A percentile compares a stretch with the other conserved stretches of the same genome.
Conservation (phyloP, 2,888 invertebrate species). For the Caenorhabditis sp. region DNA sequence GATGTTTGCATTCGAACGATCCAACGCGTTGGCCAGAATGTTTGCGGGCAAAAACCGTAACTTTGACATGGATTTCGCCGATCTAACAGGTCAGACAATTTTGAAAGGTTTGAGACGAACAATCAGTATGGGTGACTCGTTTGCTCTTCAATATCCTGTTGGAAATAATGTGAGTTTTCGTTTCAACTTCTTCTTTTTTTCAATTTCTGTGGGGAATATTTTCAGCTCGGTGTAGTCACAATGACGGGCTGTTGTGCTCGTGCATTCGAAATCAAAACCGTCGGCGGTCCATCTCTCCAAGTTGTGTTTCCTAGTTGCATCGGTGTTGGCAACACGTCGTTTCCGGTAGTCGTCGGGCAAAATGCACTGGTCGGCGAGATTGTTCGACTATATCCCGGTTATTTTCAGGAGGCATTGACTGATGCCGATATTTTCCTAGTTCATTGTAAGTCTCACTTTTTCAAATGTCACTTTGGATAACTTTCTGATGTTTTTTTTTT, state of each 20-base stretch:
- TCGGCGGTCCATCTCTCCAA: constrained; percentile 15
- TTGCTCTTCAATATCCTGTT: not conserved
- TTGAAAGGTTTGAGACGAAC: not conserved
- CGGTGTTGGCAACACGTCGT: constrained; percentile 11
- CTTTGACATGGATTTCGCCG: not conserved
- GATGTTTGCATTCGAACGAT: constrained; percentile 12
- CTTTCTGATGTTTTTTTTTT: not conserved
- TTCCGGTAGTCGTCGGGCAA: constrained; percentile 9
- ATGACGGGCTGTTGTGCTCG: constrained; percentile 6
- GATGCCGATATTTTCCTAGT: constrained; percentile 27
- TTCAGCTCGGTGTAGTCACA: not conserved
- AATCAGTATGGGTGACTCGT: not conserved
- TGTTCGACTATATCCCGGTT: constrained; percentile 23
- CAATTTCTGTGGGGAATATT: no score
- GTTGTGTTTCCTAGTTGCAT: constrained; percentile 2
- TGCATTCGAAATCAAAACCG: constrained; percentile 6
- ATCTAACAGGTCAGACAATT: not conserved
- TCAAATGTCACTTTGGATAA: not conserved
- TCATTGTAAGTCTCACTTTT: constrained; percentile 12
- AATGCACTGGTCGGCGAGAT: constrained; percentile 15
- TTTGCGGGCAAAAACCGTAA: not conserved
- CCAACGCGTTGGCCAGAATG: not conserved
- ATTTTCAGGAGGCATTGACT: constrained; percentile 13
- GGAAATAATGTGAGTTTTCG: not conserved
- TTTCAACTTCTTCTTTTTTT: no score